phyloP scores from a whole-genome alignment of 1,140 invertebrate species.

The Eumaeus atala region DNA sequence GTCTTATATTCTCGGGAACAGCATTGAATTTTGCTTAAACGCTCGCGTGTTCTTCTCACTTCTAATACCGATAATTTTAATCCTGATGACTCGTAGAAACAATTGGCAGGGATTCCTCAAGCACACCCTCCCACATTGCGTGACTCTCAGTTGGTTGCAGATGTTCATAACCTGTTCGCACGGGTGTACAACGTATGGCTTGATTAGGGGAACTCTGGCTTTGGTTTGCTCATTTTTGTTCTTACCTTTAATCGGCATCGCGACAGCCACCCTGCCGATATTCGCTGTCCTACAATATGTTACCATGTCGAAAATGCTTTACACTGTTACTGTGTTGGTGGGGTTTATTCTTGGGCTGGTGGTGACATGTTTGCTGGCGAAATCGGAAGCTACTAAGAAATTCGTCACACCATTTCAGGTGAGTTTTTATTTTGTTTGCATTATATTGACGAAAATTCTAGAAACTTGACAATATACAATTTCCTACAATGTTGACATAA shows the following conservation, averaged over 20 bases:
- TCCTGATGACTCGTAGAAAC: conserved; percentile 81
- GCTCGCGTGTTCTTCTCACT: conserved; percentile 86
- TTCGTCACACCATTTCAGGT: conserved; percentile 80
- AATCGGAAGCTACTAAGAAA: conserved; percentile 76
- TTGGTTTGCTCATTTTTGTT: conserved; percentile 85
- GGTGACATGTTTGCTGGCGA: conserved; percentile 79
- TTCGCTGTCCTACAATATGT: conserved; percentile 82
- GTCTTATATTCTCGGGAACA: conserved; percentile 85
- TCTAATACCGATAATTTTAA: conserved; percentile 82
- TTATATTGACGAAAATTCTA: too few relatives aligned
- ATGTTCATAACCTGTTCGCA: conserved; percentile 86
- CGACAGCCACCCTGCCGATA: conserved; percentile 82
- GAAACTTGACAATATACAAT: too few relatives aligned
- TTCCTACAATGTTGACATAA: too few relatives aligned
- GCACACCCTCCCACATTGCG: conserved; percentile 87
- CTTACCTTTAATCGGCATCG: conserved; percentile 83
- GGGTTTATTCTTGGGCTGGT: conserved; percentile 74
- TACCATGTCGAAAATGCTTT: conserved; percentile 77
- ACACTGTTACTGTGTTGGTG: conserved; percentile 75
- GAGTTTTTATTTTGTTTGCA: conserved; percentile 13
- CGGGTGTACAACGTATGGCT: conserved; percentile 85
- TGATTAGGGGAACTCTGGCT: conserved; percentile 84
- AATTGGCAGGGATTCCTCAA: conserved; percentile 87
- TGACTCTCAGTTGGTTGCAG: conserved; percentile 90
- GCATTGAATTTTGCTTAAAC: conserved; percentile 89